Evolutionary conservation across 2,797 vertebrate species (phyloP), one percentile per base, ranked within the genome.

Genomic region (Sparidentex hasta): DNA sequence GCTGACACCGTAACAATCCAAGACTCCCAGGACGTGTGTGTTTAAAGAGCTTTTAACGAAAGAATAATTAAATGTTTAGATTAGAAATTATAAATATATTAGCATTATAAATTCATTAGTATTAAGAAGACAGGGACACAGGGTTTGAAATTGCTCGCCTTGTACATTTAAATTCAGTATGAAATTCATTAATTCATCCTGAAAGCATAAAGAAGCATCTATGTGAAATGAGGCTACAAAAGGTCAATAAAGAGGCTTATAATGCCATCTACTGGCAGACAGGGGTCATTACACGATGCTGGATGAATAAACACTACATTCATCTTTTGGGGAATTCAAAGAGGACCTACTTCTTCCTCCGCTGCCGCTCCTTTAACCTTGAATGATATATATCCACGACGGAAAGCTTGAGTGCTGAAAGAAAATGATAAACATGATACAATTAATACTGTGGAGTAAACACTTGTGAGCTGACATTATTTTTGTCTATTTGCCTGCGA

Each of bases 311-410:
- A 68, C 12, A 27, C 18, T 12, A n/a, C 14, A 51, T 46, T 9
- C 0, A 38, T 25, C 1, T 25, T 17, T 23, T 21, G 14, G 44
- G 59, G 4, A 70, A 71, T 18, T n/a, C 47, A 63, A 82, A 51
- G 65, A 64, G 18, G 81, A 97, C 97, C 94, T 95, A 99, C 98
- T 97, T 99, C 95, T 99, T 99, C 82, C 98, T 96, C 74, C 98
- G 95, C 82, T 99, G 98, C 83, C 98, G 95, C 77, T 99, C 98
- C 88, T 97, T 99, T 93, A 99, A 90, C 90, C 98, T 95, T 84
- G 98, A 99, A 83, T 99, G 98, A 93, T 99, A 99, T 80, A 99
- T 99, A 89, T 99, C 98, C 67, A 99, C 98, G 46, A 99, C 98
- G 17, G 98, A 96, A 81, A 98, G 97, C 95, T 99, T 99, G 88